These are phyloP conservation scores for Staurois parvus DNA, from an alignment of 2,797 vertebrate species.

Conservation along the genomic window DNA sequence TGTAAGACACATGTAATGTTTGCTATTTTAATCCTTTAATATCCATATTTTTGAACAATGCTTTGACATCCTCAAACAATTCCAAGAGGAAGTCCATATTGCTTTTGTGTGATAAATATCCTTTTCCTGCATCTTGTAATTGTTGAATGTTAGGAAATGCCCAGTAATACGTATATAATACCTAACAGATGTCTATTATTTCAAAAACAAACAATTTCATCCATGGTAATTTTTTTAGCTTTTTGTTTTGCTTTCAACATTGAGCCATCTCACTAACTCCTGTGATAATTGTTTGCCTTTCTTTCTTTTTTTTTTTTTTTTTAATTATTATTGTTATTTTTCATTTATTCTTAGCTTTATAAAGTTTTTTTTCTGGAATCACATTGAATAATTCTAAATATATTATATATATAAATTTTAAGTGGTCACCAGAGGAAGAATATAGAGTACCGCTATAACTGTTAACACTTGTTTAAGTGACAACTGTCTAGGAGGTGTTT, in stretches of 20 bases:
- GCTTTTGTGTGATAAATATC: not conserved
- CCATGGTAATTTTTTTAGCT: not conserved
- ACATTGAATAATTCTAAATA: too few species aligned
- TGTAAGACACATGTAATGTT: not conserved
- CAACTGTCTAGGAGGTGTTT: too few species aligned
- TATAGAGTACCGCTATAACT: too few species aligned
- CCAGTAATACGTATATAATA: not conserved
- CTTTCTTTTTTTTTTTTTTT: too few species aligned
- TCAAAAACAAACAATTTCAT: not conserved
- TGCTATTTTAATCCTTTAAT: not conserved
- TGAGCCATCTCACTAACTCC: too few species aligned
- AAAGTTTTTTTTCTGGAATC: too few species aligned
- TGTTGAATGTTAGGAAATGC: conserved; percentile 27
- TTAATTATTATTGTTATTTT: too few species aligned
- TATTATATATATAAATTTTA: too few species aligned
- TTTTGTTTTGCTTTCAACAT: not conserved
- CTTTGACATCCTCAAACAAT: not conserved
- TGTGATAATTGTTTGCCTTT: not conserved
- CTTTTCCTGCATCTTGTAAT: not conserved
- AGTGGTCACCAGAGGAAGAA: too few species aligned
- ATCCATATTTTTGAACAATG: conserved; percentile 10
- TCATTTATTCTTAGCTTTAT: too few species aligned
- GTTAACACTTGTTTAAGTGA: too few species aligned
- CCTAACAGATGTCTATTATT: not conserved
- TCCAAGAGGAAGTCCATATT: conserved; percentile 19